phyloP scores from a whole-genome alignment of 2,797 vertebrate genomes.

The Borostomias antarcticus region DNA sequence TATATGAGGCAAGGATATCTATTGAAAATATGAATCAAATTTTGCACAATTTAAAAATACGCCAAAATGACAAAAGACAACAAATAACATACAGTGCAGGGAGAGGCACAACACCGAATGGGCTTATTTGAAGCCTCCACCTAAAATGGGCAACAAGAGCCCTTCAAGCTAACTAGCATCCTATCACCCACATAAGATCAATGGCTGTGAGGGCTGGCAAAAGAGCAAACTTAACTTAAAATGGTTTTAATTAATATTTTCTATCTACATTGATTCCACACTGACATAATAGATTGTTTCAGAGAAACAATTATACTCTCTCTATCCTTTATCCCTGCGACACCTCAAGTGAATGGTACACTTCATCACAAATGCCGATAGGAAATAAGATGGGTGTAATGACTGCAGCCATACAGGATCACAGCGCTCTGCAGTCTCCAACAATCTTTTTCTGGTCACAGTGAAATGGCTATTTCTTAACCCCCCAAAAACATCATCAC shows the following conservation, averaged over 20 bases:
- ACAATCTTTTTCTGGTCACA: neutral
- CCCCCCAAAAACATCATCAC: too few relatives aligned
- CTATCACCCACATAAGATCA: neutral
- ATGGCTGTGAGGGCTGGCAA: neutral
- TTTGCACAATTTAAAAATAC: too few relatives aligned
- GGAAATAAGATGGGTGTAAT: neutral
- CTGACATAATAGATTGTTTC: conserved; percentile 35
- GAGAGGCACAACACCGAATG: too few relatives aligned
- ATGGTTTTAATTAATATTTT: conserved; percentile 1
- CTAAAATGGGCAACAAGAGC: neutral
- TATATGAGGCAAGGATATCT: too few relatives aligned
- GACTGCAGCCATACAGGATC: neutral
- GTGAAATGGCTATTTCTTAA: too few relatives aligned
- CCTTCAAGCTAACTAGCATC: neutral
- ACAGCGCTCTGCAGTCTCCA: neutral
- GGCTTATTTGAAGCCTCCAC: too few relatives aligned
- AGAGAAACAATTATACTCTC: conserved; percentile 33
- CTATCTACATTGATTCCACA: conserved; percentile 24
- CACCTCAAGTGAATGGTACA: neutral
- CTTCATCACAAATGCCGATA: conserved; percentile 3
- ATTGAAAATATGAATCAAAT: too few relatives aligned
- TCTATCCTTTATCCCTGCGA: conserved; percentile 6
- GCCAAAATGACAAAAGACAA: too few relatives aligned
- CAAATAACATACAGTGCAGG: too few relatives aligned
- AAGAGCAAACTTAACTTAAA: neutral